Evolutionary conservation across 2,113 vertebrate genomes (phyloP), one percentile per base, ranked within the genome.

Genomic region (Equus przewalskii): DNA sequence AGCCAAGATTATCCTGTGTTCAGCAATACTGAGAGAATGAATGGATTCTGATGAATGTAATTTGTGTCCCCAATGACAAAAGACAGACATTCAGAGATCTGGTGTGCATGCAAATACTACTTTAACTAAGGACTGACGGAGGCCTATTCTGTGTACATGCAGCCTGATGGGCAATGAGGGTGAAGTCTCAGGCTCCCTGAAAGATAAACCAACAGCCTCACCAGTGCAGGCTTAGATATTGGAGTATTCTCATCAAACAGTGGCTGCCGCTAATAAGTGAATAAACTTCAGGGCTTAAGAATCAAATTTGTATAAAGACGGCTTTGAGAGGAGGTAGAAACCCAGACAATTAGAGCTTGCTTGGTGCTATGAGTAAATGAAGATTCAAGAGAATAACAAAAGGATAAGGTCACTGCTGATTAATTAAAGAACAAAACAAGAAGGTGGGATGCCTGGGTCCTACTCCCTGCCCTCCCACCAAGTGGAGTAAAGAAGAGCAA

Each of bases 1-100:
- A 98, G 98, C 96, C 96, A 96, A 96, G 98, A 98, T 98, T 98
- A 99, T 98, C 97, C 97, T 97, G 97, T 97, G 98, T 98, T 99
- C 99, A 99, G 98, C 49, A 5, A 97, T 98, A 98, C 94, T 0
- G 0, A 78, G 95, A 97, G 95, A 98, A 98, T 98, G 98, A 98
- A 98, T 98, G 97, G 96, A 95, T 98, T 98, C 96, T 98, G 98
- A 99, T 98, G 97, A 98, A 98, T 98, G 98, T 93, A 98, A 98
- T 98, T 98, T 98, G 96, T 97, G 98, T 98, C 96, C 97, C 98
- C 97, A 96, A 82, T 98, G 98, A 98, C 98, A 98, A 98, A 99
- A 88, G 97, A 97, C 92, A 98, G 98, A 98, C 87, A 97, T 89
- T 98, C 97, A 96, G 96, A 98, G 96, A 98, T 65, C 26, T 96